These are phyloP conservation scores for Cenopis cana DNA, from an alignment of 2,888 invertebrate species.

Conservation along the genomic window DNA sequence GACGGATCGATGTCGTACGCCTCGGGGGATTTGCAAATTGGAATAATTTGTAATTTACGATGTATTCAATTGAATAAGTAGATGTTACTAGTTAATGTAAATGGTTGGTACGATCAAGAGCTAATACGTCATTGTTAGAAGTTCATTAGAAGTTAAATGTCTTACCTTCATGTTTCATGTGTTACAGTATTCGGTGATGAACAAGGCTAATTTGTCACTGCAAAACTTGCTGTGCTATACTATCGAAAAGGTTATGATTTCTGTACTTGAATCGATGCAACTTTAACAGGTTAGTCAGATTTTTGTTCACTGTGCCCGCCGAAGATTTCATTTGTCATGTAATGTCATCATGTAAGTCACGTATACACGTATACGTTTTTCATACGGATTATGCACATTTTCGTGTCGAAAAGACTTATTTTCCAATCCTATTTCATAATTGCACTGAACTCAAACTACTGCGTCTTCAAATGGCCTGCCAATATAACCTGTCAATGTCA, in stretches of 20 bases:
- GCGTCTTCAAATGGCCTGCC: slow-evolving; percentile 10
- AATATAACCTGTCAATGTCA: background rate
- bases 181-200: background rate
- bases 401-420: background rate
- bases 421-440: background rate
- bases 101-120: background rate
- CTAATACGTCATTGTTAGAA: background rate
- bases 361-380: background rate
- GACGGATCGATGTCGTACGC: slow-evolving; percentile 32
- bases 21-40: slow-evolving; percentile 32
- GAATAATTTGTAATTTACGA: slow-evolving; percentile 34
- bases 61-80: slow-evolving; percentile 27
- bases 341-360: background rate
- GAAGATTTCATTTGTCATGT: background rate
- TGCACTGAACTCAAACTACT: background rate
- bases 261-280: background rate
- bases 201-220: background rate
- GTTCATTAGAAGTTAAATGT: background rate
- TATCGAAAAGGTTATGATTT: background rate
- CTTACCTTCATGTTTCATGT: slow-evolving; percentile 4
- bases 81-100: background rate
- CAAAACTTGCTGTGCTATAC: background rate
- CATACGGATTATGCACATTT: background rate
- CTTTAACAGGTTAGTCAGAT: background rate
- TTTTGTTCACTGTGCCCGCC: background rate